Conservation (phyloP, 1,140 invertebrate genomes). For the Odontomachus brunneus region DNA sequence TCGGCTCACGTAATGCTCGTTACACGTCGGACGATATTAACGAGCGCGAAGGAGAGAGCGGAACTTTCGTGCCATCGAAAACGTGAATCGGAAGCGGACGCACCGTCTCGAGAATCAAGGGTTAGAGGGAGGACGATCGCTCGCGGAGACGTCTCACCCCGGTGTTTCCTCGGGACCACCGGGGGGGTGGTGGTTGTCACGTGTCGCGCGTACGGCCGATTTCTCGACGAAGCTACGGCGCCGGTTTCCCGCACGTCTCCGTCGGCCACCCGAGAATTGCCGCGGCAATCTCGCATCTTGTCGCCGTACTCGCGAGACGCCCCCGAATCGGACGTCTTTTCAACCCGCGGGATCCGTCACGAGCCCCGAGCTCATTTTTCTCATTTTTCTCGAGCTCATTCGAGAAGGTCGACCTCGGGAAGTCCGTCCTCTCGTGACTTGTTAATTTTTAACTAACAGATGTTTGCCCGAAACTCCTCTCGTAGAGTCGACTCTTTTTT, state of each 20-base stretch:
- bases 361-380: no score
- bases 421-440: neutral
- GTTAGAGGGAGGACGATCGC: slow-evolving; percentile 46
- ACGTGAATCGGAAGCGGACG: slow-evolving; percentile 75
- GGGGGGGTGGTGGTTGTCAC: neutral
- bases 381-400: no score
- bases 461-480: neutral
- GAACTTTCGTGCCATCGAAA: slow-evolving; percentile 72
- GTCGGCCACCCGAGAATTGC: neutral
- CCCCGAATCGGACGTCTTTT: neutral
- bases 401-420: neutral
- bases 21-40: slow-evolving; percentile 76
- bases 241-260: neutral
- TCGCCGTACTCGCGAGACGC: neutral
- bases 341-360: neutral
- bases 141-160: neutral
- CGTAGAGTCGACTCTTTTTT: slow-evolving; percentile 33
- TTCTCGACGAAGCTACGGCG: slow-evolving; percentile 15
- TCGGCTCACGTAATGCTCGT: slow-evolving; percentile 76
- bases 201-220: slow-evolving; percentile 25
- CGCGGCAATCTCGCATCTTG: neutral
- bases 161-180: neutral
- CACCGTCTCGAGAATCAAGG: slow-evolving; percentile 54
- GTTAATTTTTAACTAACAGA: no score
- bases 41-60: slow-evolving; percentile 69